phyloP scores from a whole-genome alignment of 2,888 invertebrate genomes.

The Cacoxenus indagator region DNA sequence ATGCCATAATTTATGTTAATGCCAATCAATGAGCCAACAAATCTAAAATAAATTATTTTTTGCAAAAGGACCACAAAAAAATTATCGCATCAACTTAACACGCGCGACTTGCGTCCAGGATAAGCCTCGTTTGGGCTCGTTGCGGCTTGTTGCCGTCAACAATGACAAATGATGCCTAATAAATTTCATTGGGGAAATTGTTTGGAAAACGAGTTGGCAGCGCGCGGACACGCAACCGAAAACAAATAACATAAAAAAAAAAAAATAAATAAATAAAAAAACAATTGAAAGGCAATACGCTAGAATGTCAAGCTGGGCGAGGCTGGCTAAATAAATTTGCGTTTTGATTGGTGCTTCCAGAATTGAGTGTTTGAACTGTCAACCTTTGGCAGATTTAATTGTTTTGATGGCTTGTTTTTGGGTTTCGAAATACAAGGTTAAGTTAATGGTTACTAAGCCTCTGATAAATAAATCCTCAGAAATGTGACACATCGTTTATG shows the following conservation, averaged over 20 bases:
- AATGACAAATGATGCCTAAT: slow-evolving; percentile 21
- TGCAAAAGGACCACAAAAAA: not conserved
- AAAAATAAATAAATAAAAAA: slow-evolving; percentile 7
- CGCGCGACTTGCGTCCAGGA: not conserved
- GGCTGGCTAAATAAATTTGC: no score
- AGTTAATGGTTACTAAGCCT: no score
- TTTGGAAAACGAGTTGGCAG: slow-evolving; percentile 20
- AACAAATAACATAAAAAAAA: not conserved
- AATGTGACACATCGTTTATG: no score
- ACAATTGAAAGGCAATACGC: not conserved
- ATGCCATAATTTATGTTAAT: slow-evolving; percentile 5
- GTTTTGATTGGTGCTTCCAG: no score
- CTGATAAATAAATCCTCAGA: no score
- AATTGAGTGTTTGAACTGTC: no score
- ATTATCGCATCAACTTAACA: slow-evolving; percentile 14
- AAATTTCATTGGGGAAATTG: slow-evolving; percentile 19
- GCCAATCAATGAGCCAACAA: slow-evolving; percentile 14
- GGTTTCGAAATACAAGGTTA: no score
- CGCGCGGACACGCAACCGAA: not conserved
- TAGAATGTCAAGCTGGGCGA: no score
- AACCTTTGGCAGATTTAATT: no score
- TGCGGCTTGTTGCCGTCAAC: not conserved
- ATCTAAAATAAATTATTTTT: not conserved
- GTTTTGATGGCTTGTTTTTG: no score
- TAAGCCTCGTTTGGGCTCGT: not conserved